Evolutionary conservation across 30 jellyfish, hydroid and myxozoan species (phyloP), one percentile per base, ranked within the genome.

Genomic region (Turritopsis rubra): DNA sequence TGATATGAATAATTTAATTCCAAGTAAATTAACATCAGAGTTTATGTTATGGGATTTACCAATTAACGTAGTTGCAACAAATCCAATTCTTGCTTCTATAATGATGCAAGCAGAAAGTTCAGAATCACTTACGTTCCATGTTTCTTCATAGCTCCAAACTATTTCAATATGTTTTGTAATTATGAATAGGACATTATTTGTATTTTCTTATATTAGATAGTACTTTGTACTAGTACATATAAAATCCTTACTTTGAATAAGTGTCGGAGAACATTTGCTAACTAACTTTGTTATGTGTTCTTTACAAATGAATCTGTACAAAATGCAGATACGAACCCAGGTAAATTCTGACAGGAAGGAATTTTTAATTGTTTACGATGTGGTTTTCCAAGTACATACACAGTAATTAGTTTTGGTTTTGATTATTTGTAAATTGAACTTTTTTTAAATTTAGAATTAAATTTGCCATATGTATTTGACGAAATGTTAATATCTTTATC

Each of bases 11-110:
- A 23, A 23, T 23, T 13, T 41, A 23, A 74, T 74, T n/a, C 92
- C 98, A 21, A 72, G 79, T n/a, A 66, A 65, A 26, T 28, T 92
- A 21, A 73, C 74, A 53, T 83, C 85, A 7, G 98, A 92, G 71
- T 75, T 88, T 27, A 87, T 92, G 98, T 78, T 91, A 8, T 92
- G 98, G 98, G 96, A 92, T 52, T 52, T 92, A 5, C 98, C 98
- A 4, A 84, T 92, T 25, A 86, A 81, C 24, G 84, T 92, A 28
- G 81, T 92, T 18, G 89, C 98, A 21, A 83, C 98, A 52, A 88
- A 88, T 75, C 98, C 98, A 1, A 70, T 80, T 24, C 96, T 81
- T 65, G 93, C 91, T 1, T 92, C 98, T 19, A 82, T 92, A 19
- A 79, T 83, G 95, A 72, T 83, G 87, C 90, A 83, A 71, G 65